A percentile compares a stretch with the other conserved stretches of the same genome.
These are phyloP conservation scores for Drosophila carrolli DNA, from an alignment of 1,140 invertebrate genomes.

Conservation along the genomic window DNA sequence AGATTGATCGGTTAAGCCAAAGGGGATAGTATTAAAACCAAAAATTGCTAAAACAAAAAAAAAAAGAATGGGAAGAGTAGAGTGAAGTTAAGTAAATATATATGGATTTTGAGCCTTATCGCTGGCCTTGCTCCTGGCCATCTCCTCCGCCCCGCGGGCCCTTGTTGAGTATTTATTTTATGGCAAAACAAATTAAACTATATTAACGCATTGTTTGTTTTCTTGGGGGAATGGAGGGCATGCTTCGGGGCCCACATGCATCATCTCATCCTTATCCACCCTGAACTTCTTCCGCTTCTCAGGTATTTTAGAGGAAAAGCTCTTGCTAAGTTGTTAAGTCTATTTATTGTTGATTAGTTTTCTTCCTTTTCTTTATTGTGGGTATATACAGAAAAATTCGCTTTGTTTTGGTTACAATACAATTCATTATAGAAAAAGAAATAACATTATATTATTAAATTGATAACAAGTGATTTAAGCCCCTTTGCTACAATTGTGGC, in stretches of 20 bases:
- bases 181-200: constrained; percentile 28
- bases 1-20: constrained; percentile 57
- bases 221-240: background rate
- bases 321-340: background rate
- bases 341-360: background rate
- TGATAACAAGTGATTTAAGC: too few species aligned
- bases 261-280: background rate
- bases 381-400: too few species aligned
- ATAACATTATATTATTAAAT: background rate
- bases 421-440: background rate
- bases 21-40: background rate
- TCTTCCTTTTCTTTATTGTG: background rate
- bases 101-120: constrained; percentile 3
- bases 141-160: constrained; percentile 1
- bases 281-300: constrained; percentile 9
- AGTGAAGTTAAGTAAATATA: background rate
- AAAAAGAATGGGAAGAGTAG: background rate
- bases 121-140: constrained; percentile 26
- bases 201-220: constrained; percentile 40
- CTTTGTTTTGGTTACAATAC: too few species aligned
- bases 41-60: background rate
- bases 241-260: background rate
- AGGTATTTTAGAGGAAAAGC: background rate
- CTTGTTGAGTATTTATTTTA: constrained; percentile 25
- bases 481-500: too few species aligned